Evolutionary conservation across 2,888 invertebrate species (phyloP), one percentile per base, ranked within the genome.

Genomic region (Drosophila bunnanda): DNA sequence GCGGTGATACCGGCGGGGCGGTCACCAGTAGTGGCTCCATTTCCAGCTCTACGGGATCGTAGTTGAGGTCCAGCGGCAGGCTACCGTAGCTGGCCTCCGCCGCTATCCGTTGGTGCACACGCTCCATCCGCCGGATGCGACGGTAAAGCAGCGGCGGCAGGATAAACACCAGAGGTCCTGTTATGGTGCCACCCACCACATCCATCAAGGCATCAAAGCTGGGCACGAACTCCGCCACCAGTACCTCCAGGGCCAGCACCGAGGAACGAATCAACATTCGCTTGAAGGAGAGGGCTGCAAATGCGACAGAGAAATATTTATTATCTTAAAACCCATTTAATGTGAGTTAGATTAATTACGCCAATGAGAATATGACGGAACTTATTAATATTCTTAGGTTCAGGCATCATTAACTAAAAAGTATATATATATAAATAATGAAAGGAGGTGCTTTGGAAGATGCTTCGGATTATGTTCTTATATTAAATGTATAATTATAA

Each of bases 201-300:
- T 97, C 95, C 95, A 98, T 96, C 13, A 98, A 96, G 22, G 97
- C 93, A 84, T 97, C 97, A 89, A 98, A 97, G 76, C 96, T 94
- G 1, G 98, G 97, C 0, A 98, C 95, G 0, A 96, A 94, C 92
- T 97, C 97, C 0, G 96, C 97, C 4, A 97, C 93, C 34, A 96
- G 94, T 8, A 98, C 94, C 0, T 96, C 96, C 4, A 96, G 77
- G 0, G 94, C 93, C 13, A 97, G 94, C 15, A 97, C 93, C 0
- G 94, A 91, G 1, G 97, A 96, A 53, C 98, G 93, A 30, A 96
- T 90, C 0, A 95, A 91, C 75, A 96, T 95, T 39, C 98, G 94
- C 88, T 95, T 95, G 90, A 95, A 93, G 77, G 95, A 95, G 87
- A 98, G 97, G 67, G 94, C 97, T 97, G 93, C 93, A 7, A 12